Conservation (phyloP, 2,888 invertebrate species). For the Heliconius erato region DNA sequence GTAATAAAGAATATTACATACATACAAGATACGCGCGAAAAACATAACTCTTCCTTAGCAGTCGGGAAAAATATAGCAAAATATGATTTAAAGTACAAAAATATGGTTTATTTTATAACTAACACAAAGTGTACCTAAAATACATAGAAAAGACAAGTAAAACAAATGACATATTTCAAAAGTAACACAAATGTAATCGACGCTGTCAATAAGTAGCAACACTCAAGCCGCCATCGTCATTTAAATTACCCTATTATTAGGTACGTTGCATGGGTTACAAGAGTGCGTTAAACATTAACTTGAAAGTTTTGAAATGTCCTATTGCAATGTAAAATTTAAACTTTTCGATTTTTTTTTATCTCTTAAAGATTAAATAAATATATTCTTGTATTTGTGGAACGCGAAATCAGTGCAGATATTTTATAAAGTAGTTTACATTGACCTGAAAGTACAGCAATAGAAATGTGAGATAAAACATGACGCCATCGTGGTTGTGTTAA, state of each 20-base stretch:
- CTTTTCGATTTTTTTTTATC: neutral
- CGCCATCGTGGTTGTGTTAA: neutral
- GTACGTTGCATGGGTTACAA: constrained; percentile 17
- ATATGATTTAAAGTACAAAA: neutral
- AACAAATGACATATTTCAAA: constrained; percentile 8
- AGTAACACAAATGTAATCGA: neutral
- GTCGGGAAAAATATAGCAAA: too few species aligned
- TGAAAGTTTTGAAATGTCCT: constrained; percentile 30
- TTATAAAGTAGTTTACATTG: constrained; percentile 34
- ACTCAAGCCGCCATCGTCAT: constrained; percentile 5
- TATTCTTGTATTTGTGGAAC: neutral
- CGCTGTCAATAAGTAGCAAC: neutral
- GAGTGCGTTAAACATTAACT: constrained; percentile 19
- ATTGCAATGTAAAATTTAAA: neutral
- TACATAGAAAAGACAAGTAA: neutral
- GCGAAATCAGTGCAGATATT: constrained; percentile 8
- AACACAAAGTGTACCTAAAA: neutral
- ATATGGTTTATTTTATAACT: neutral
- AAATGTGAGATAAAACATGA: neutral
- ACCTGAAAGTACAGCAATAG: constrained; percentile 15
- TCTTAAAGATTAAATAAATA: neutral
- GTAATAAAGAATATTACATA: too few species aligned
- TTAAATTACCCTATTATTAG: constrained; percentile 20
- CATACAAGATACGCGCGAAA: too few species aligned
- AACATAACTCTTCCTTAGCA: too few species aligned